Evolutionary conservation across 2,113 vertebrate genomes (phyloP).

Genomic region (Tachysurus fulvidraco): DNA sequence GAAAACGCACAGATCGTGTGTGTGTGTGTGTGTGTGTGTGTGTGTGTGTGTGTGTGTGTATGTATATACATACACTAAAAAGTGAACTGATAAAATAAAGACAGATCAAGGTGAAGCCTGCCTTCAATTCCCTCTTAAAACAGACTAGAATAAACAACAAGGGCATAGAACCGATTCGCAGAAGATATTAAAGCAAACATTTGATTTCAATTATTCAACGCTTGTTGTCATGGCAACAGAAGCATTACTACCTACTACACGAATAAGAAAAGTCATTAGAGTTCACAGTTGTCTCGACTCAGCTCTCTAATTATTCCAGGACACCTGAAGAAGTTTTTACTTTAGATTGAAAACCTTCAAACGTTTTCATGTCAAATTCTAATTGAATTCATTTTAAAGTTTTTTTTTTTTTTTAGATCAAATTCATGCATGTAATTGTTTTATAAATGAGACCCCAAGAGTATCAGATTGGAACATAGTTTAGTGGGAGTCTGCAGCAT

Average conservation of each 20-base stretch:
- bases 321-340: not conserved
- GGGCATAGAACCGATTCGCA: not conserved
- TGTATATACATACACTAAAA: no score
- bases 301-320: not conserved
- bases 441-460: not conserved
- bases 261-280: not conserved
- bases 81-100: no score
- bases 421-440: not conserved
- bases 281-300: not conserved
- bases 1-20: no score
- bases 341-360: not conserved
- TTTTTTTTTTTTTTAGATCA: not conserved
- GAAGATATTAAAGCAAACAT: not conserved
- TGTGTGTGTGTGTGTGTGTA: no score
- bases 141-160: not conserved
- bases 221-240: not conserved
- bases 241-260: not conserved
- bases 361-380: not conserved
- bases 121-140: no score
- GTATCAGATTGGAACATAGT: not conserved
- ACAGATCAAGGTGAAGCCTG: no score
- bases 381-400: no score
- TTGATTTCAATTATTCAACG: not conserved
- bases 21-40: no score
- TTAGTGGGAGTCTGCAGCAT: not conserved